phyloP scores from a whole-genome alignment of 1,140 invertebrate species.

The Yoshiicerus persimilis region DNA sequence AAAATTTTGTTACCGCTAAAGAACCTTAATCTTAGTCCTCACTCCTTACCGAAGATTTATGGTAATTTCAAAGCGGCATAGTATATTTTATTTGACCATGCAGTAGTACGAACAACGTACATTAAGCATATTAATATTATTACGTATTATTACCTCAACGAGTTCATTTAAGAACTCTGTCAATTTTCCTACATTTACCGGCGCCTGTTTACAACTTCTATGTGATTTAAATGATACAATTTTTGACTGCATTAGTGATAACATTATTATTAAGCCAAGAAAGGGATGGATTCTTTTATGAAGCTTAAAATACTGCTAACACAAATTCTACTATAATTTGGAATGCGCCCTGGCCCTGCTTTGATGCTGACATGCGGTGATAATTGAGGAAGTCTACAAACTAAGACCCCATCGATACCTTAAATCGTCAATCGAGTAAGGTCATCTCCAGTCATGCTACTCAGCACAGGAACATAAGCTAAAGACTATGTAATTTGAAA shows the following conservation, averaged over 20 bases:
- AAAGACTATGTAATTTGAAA: no score
- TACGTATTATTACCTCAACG: background rate
- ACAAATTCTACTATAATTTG: no score
- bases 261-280: background rate
- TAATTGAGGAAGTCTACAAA: no score
- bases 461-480: no score
- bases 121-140: background rate
- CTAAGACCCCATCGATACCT: no score
- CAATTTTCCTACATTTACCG: background rate
- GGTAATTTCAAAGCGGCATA: background rate
- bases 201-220: slow-evolving; percentile 2
- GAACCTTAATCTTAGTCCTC: background rate
- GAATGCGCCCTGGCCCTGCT: background rate
- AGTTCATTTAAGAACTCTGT: slow-evolving; percentile 1
- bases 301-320: background rate
- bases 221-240: background rate
- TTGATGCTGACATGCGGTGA: background rate
- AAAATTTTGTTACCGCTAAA: background rate
- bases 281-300: background rate
- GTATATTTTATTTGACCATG: background rate
- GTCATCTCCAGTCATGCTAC: no score
- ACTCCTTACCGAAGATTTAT: background rate
- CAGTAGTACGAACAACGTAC: background rate
- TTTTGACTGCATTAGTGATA: background rate
- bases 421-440: no score